These are phyloP conservation scores for Macaca mulatta DNA, from an alignment of 2,113 vertebrate genomes.

Conservation along the genomic window DNA sequence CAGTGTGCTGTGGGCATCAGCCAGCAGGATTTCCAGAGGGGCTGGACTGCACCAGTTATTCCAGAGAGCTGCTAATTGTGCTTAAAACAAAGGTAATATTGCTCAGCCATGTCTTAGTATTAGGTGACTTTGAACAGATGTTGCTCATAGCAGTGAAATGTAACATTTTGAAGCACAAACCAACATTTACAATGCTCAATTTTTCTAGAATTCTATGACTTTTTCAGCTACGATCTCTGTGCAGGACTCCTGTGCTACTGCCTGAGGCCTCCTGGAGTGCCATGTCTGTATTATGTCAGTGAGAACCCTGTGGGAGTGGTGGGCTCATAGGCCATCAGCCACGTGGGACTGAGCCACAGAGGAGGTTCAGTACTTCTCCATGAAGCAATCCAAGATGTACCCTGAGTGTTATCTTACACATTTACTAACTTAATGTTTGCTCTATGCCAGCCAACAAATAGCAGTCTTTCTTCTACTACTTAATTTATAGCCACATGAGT, in stretches of 20 bases:
- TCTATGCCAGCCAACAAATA: conserved; percentile 44
- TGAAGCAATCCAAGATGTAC: neutral
- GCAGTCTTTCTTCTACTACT: conserved; percentile 57
- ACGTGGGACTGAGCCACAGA: accelerated
- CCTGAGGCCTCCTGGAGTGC: neutral
- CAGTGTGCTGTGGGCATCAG: accelerated
- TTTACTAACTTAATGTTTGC: neutral
- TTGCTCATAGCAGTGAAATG: neutral
- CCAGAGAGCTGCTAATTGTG: neutral
- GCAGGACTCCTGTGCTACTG: neutral
- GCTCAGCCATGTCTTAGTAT: neutral
- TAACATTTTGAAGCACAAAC: neutral
- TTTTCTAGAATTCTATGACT: neutral
- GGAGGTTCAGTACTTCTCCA: neutral
- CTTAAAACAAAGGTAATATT: neutral
- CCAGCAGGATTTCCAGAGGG: neutral
- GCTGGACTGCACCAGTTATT: neutral
- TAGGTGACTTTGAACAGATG: neutral
- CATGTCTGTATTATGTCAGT: neutral
- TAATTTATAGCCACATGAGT: conserved; percentile 69
- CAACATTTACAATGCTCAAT: neutral
- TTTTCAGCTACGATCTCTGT: neutral
- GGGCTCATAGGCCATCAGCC: neutral
- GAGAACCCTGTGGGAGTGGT: neutral
- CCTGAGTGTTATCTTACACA: neutral